Evolutionary conservation across 2,797 vertebrate species (phyloP).

Genomic region (Lycodopsis pacificus): DNA sequence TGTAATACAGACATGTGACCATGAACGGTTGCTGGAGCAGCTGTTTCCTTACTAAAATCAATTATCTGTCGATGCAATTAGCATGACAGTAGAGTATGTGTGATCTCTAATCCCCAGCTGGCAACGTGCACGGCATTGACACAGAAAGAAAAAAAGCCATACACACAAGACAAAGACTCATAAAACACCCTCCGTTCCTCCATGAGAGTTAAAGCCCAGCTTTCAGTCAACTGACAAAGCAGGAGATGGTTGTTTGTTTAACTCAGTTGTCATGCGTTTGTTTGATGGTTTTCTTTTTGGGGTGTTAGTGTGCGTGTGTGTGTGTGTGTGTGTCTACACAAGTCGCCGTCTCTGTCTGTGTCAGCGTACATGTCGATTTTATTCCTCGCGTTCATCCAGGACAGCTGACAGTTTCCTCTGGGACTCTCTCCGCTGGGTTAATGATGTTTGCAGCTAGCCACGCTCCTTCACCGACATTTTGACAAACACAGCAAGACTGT

Average conservation of each 20-base stretch:
- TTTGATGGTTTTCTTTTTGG: neutral
- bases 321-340: neutral
- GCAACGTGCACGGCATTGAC: neutral
- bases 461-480: slow-evolving; percentile 46
- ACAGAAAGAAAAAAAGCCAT: neutral
- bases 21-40: slow-evolving; percentile 37
- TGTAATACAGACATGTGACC: slow-evolving; percentile 43
- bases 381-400: slow-evolving; percentile 35
- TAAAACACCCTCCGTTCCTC: neutral
- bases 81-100: slow-evolving; percentile 44
- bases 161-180: slow-evolving; percentile 3
- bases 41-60: slow-evolving; percentile 70
- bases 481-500: slow-evolving; percentile 38
- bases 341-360: slow-evolving; percentile 4
- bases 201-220: neutral
- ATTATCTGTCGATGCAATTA: slow-evolving; percentile 82
- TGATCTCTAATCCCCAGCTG: slow-evolving; percentile 44
- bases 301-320: neutral
- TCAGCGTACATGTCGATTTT: neutral
- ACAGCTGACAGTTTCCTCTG: slow-evolving; percentile 28
- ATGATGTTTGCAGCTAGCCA: slow-evolving; percentile 62
- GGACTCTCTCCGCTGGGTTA: slow-evolving; percentile 40
- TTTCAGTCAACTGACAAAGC: slow-evolving; percentile 12
- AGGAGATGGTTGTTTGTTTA: slow-evolving; percentile 8
- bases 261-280: slow-evolving; percentile 19